Base-by-base conservation (phyloP, 2,888 invertebrate species). In the Branchipolynoe longqiensis region DNA sequence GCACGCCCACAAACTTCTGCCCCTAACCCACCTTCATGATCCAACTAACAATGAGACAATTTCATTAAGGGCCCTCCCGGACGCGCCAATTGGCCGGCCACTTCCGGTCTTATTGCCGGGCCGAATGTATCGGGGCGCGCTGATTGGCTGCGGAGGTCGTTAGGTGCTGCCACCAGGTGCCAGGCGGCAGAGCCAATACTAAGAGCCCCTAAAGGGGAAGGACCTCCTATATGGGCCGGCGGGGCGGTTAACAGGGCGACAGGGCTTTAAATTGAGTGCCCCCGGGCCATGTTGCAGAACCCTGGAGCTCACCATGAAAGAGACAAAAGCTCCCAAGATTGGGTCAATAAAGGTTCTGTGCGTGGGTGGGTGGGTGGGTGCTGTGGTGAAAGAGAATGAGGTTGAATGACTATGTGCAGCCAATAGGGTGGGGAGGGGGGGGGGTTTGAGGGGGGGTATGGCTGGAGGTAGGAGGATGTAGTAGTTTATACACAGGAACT, bases 11-110 rank as follows among this genome's bases (percentile, higher is more conserved):
- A 8, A 3, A 2, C 62, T 25, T 62, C 62, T 25, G 58, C 4
- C 58, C 2, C 14, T 62, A 62, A 25, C 62, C 62, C 62, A 69
- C 69, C 69, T 69, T 69, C 69, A 69, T 69, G 69, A 69, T 69
- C 69, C 69, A 69, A 69, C 14, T 69, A 69, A 69, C 69, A 69
- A 69, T 69, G 69, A 69, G 69, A 69, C 69, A 69, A 69, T 69
- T 69, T 69, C 69, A 69, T n/a, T n/a, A n/a, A n/a, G n/a, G n/a
- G 36, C 38, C 69, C 69, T 69, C 69, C 69, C 18, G 69, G 69
- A 25, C 38, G 69, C n/a, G 36, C 69, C 69, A 69, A 69, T 69
- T 69, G 33, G 33, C 36, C 38, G 8, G 1, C 22, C n/a, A 8
- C 69, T 14, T 33, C 33, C 33, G n/a, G n/a, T 69, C 69, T 69